Evolutionary conservation across 2,888 invertebrate species (phyloP).

Genomic region (Brenthis hecate): DNA sequence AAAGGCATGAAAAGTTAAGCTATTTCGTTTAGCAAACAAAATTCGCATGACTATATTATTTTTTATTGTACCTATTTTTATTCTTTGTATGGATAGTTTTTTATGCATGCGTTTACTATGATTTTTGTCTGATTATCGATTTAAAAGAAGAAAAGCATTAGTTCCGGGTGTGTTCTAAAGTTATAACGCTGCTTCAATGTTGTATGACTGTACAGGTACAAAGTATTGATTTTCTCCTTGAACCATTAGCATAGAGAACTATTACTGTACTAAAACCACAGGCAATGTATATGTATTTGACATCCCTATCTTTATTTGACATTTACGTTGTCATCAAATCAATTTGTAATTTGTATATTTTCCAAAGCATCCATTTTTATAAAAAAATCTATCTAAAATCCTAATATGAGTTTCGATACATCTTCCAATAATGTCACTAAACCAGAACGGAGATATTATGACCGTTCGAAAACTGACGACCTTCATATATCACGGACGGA

Average conservation of each 20-base stretch:
- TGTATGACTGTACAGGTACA: no score
- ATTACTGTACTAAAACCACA: neutral
- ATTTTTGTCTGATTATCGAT: no score
- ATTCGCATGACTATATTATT: no score
- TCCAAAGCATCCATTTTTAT: neutral
- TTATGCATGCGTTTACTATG: no score
- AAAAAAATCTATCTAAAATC: constrained; percentile 16
- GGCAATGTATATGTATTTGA: neutral
- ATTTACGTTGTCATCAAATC: constrained; percentile 17
- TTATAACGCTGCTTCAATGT: no score
- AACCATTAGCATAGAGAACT: constrained; percentile 9
- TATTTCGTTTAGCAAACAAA: no score
- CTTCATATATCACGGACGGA: constrained; percentile 93
- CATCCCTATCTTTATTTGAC: constrained; percentile 9
- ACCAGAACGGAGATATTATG: constrained; percentile 83
- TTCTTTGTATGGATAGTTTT: no score
- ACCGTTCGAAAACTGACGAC: constrained; percentile 87
- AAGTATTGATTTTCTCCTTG: neutral
- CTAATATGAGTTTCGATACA: constrained; percentile 70
- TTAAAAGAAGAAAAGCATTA: no score
- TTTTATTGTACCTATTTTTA: no score
- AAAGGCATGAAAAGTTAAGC: no score
- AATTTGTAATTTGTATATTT: constrained; percentile 6
- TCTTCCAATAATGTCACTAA: constrained; percentile 61
- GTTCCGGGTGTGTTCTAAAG: no score